These are phyloP conservation scores for Peribatodes rhomboidaria DNA, from an alignment of 2,888 invertebrate genomes.

Conservation along the genomic window DNA sequence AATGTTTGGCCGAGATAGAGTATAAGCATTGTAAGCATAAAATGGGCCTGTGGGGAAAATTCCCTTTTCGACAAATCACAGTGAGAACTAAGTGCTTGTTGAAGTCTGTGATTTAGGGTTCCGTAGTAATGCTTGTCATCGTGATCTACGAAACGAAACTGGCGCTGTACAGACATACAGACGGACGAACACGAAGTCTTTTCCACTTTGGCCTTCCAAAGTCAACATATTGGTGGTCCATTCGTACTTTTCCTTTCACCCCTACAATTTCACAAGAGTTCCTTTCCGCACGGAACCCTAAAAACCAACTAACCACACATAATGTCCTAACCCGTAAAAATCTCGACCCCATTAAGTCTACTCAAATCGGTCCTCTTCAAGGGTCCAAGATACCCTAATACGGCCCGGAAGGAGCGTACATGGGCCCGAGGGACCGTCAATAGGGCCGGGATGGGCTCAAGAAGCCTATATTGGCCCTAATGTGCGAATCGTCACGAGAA, in stretches of 20 bases:
- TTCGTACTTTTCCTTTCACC: neutral
- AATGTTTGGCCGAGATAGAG: too few species aligned
- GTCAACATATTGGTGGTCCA: neutral
- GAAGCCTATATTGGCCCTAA: constrained; percentile 34
- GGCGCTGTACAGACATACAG: too few species aligned
- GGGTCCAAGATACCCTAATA: constrained; percentile 19
- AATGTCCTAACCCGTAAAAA: constrained; percentile 21
- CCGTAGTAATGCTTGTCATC: too few species aligned
- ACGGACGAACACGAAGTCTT: too few species aligned
- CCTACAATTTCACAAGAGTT: neutral
- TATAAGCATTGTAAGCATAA: too few species aligned
- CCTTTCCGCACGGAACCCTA: neutral
- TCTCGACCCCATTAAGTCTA: constrained; percentile 20
- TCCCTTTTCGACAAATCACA: too few species aligned
- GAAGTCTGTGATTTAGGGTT: too few species aligned
- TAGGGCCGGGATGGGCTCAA: neutral
- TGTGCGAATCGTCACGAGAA: constrained; percentile 40
- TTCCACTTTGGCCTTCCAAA: too few species aligned
- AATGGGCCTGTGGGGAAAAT: too few species aligned
- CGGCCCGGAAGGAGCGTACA: constrained; percentile 3
- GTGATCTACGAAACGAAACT: too few species aligned
- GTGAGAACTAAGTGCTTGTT: too few species aligned
- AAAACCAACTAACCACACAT: constrained; percentile 6
- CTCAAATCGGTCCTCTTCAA: constrained; percentile 5
- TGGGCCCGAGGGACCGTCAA: neutral